Evolutionary conservation across 2,888 invertebrate species (phyloP).

Genomic region (Diplazon laetatorius): DNA sequence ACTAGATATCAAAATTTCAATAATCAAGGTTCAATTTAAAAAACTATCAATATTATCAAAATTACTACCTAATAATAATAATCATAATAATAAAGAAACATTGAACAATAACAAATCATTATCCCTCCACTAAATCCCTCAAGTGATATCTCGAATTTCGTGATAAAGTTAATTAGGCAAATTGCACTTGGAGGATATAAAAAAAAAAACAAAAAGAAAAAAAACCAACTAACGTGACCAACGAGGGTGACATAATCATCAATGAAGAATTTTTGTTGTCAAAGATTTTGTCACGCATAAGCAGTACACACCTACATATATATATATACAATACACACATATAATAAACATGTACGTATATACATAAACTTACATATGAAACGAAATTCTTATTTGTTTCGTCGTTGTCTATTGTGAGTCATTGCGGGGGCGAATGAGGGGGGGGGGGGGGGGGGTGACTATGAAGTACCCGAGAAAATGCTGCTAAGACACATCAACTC

Average conservation of each 20-base stretch:
- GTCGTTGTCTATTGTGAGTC: conserved; percentile 72
- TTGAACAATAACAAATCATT: conserved; percentile 8
- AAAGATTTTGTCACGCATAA: neutral
- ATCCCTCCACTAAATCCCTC: neutral
- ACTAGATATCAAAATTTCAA: too few species aligned
- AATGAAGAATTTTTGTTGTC: neutral
- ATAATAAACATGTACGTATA: too few species aligned
- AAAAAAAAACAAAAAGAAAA: too few species aligned
- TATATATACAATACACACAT: too few species aligned
- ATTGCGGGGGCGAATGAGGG: conserved; percentile 60
- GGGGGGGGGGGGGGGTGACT: too few species aligned
- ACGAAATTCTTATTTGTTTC: conserved; percentile 67
- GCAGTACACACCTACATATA: too few species aligned
- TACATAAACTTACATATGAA: too few species aligned
- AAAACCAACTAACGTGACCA: conserved; percentile 31
- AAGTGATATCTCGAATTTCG: conserved; percentile 50
- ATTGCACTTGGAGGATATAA: too few species aligned
- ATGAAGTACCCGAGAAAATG: conserved; percentile 1
- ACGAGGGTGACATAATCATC: conserved; percentile 37
- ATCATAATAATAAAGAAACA: neutral
- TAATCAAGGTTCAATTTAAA: too few species aligned
- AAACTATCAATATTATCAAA: too few species aligned
- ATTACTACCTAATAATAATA: neutral
- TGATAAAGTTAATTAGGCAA: conserved; percentile 23
- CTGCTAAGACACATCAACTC: conserved; percentile 38